These are phyloP conservation scores for Siphamia tubifer DNA, from an alignment of 2,113 vertebrate genomes.

Conservation along the genomic window DNA sequence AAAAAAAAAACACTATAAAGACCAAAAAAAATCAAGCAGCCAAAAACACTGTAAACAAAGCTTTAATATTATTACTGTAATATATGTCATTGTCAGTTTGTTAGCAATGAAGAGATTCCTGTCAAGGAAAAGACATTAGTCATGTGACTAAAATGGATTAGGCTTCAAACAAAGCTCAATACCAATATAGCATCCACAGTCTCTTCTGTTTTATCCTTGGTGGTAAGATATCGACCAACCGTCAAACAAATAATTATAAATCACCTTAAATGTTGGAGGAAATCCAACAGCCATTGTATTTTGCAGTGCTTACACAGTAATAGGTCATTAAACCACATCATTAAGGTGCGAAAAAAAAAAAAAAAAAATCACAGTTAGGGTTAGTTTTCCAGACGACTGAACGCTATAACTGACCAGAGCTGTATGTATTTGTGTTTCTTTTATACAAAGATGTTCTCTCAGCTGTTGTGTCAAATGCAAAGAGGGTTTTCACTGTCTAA, in stretches of 20 bases:
- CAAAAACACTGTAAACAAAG: not conserved
- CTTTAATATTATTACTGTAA: not conserved
- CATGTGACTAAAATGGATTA: slow-evolving; percentile 56
- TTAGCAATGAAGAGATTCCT: slow-evolving; percentile 42
- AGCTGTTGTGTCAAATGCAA: slow-evolving; percentile 22
- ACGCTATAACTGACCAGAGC: not conserved
- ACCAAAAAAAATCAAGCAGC: not conserved
- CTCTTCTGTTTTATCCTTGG: slow-evolving; percentile 39
- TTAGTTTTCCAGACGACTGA: not conserved
- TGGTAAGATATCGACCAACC: slow-evolving; percentile 49
- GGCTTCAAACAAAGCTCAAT: slow-evolving; percentile 54
- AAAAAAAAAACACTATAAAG: slow-evolving; percentile 2
- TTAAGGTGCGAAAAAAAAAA: slow-evolving; percentile 16
- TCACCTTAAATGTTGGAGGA: slow-evolving; percentile 36
- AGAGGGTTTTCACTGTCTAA: slow-evolving; percentile 3
- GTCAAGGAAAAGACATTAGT: slow-evolving; percentile 49
- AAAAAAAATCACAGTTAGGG: too few species aligned
- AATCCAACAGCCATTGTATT: slow-evolving; percentile 12
- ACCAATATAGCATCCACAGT: slow-evolving; percentile 22
- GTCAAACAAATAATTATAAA: slow-evolving; percentile 53
- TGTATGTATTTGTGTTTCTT: slow-evolving; percentile 1
- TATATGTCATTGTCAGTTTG: not conserved
- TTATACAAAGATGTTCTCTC: not conserved
- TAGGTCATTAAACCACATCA: slow-evolving; percentile 6
- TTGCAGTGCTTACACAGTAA: not conserved